These are phyloP conservation scores for Falco biarmicus DNA, from an alignment of 2,797 vertebrate genomes.

Conservation along the genomic window DNA sequence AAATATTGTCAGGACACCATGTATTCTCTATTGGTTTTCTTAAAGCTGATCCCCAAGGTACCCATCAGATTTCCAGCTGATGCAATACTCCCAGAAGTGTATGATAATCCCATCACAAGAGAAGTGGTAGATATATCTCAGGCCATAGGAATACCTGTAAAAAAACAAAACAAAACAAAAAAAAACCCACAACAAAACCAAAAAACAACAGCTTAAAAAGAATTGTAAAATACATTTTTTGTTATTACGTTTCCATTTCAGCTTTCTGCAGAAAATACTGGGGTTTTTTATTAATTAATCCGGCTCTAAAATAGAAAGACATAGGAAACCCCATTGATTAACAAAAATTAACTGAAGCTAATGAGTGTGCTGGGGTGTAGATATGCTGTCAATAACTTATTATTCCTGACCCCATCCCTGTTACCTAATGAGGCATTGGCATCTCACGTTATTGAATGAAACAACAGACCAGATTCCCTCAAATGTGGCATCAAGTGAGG, in stretches of 20 bases:
- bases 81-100: background rate
- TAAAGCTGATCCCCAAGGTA: background rate
- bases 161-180: background rate
- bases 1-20: background rate
- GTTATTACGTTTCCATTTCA: background rate
- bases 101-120: background rate
- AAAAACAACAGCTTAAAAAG: background rate
- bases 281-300: constrained; percentile 4
- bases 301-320: background rate
- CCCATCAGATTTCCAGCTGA: background rate
- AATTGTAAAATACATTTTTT: background rate
- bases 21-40: background rate
- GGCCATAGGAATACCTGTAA: background rate
- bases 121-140: background rate
- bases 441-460: background rate
- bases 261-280: background rate
- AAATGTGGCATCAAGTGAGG: background rate
- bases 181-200: no score
- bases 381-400: background rate
- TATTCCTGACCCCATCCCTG: background rate
- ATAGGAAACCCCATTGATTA: background rate
- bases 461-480: background rate
- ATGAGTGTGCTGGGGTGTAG: background rate
- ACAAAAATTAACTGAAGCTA: background rate
- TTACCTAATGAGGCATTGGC: background rate